phyloP scores from a whole-genome alignment of 2,797 vertebrate genomes.

The Craterocephalus amniculus region DNA sequence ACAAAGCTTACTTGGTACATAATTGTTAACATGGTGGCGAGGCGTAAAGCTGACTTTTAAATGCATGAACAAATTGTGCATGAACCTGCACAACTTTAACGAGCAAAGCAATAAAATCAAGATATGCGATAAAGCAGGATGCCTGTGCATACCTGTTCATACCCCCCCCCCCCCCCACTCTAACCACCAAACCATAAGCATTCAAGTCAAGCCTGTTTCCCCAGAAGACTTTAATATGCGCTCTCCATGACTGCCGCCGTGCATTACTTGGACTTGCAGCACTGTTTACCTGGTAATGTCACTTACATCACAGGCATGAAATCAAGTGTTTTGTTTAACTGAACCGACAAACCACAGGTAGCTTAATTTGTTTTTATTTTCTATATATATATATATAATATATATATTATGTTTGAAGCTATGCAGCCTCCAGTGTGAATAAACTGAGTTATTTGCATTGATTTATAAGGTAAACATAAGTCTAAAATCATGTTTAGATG shows the following conservation, averaged over 20 bases:
- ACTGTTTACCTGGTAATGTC: conserved; percentile 51
- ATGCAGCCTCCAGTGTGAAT: conserved; percentile 3
- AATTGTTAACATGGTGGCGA: too few species aligned
- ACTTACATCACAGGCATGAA: conserved; percentile 15
- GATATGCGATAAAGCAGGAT: conserved; percentile 30
- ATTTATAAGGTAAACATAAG: background rate
- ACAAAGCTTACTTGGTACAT: background rate
- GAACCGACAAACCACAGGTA: background rate
- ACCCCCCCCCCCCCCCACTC: conserved; percentile 27
- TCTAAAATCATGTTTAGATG: background rate
- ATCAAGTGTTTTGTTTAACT: conserved; percentile 14
- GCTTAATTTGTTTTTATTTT: background rate
- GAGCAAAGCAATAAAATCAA: conserved; percentile 51
- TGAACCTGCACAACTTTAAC: conserved; percentile 35
- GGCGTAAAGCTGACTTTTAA: background rate
- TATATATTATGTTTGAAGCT: background rate
- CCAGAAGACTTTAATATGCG: conserved; percentile 19
- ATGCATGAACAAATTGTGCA: background rate
- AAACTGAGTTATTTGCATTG: background rate
- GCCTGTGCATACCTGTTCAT: conserved; percentile 70
- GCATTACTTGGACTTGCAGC: conserved; percentile 27
- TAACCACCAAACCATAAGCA: conserved; percentile 25
- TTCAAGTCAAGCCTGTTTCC: conserved; percentile 55
- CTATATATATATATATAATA: background rate
- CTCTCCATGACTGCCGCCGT: background rate